phyloP scores from a whole-genome alignment of 2,888 invertebrate genomes.

The Cremastobaeus sp. region DNA sequence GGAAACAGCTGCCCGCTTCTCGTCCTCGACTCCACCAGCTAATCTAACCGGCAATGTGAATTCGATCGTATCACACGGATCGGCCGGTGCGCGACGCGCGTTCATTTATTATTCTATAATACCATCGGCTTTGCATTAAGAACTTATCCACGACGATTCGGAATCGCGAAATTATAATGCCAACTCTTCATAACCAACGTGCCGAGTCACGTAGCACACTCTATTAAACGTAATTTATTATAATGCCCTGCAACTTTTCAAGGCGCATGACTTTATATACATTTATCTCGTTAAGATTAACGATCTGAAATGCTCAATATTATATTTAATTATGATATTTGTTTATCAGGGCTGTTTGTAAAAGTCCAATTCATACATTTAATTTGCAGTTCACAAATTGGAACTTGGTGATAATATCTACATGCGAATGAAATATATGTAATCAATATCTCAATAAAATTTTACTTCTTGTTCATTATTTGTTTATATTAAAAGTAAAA shows the following conservation, averaged over 20 bases:
- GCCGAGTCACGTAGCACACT: constrained; percentile 53
- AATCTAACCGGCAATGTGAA: constrained; percentile 63
- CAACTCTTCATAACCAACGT: constrained; percentile 41
- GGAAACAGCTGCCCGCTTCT: constrained; percentile 67
- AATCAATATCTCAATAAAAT: no score
- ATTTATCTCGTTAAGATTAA: constrained; percentile 38
- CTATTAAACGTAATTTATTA: constrained; percentile 52
- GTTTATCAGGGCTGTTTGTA: constrained; percentile 16
- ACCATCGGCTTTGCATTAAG: constrained; percentile 59
- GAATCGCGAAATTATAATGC: constrained; percentile 56
- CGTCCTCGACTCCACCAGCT: constrained; percentile 66
- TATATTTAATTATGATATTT: constrained; percentile 21
- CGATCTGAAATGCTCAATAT: no score
- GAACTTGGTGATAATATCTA: no score
- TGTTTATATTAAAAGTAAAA: no score
- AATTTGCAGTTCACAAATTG: no score
- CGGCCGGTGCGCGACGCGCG: constrained; percentile 62
- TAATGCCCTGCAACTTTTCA: constrained; percentile 32
- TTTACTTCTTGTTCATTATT: no score
- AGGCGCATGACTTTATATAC: constrained; percentile 23
- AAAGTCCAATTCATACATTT: no score
- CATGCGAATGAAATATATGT: no score
- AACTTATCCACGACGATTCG: constrained; percentile 52
- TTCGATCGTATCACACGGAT: constrained; percentile 63
- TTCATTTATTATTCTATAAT: constrained; percentile 62